phyloP scores from a whole-genome alignment of 2,888 invertebrate species.

The Oscheius sp. region DNA sequence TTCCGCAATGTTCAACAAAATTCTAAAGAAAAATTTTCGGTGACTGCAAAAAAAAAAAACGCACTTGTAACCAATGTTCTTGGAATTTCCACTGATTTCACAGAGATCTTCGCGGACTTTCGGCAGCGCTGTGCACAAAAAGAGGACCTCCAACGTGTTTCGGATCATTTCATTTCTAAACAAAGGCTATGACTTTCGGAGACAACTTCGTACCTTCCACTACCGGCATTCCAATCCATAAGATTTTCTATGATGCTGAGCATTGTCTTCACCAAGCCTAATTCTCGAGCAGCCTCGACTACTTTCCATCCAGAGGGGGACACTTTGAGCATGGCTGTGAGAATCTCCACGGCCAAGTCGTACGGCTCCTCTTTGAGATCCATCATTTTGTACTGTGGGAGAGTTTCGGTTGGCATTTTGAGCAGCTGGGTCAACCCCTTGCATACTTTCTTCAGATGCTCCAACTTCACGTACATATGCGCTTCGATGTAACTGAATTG shows the following conservation, averaged over 20 bases:
- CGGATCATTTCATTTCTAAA: slow-evolving; percentile 81
- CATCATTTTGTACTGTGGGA: slow-evolving; percentile 73
- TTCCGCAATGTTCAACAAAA: slow-evolving; percentile 8
- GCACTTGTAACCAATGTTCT: slow-evolving; percentile 1
- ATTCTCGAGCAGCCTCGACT: slow-evolving; percentile 85
- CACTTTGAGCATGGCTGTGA: slow-evolving; percentile 79
- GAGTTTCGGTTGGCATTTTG: slow-evolving; percentile 20
- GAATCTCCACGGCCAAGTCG: slow-evolving; percentile 85
- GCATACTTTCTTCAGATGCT: slow-evolving; percentile 75
- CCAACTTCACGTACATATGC: slow-evolving; percentile 86
- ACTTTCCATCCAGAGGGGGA: slow-evolving; percentile 81
- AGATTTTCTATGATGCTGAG: slow-evolving; percentile 81
- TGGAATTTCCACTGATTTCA: slow-evolving; percentile 10
- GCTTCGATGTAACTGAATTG: slow-evolving; percentile 85
- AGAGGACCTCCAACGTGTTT: slow-evolving; percentile 86
- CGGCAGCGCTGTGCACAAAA: slow-evolving; percentile 79
- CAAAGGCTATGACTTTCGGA: not conserved
- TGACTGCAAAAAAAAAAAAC: not conserved
- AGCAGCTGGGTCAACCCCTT: slow-evolving; percentile 14
- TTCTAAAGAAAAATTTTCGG: not conserved
- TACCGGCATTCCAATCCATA: slow-evolving; percentile 38
- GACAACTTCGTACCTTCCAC: slow-evolving; percentile 27
- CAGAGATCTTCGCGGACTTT: slow-evolving; percentile 39
- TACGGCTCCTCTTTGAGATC: slow-evolving; percentile 83
- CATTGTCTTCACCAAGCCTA: slow-evolving; percentile 84